Conservation (phyloP, 2,113 vertebrate genomes). For the Chaetodon auriga region DNA sequence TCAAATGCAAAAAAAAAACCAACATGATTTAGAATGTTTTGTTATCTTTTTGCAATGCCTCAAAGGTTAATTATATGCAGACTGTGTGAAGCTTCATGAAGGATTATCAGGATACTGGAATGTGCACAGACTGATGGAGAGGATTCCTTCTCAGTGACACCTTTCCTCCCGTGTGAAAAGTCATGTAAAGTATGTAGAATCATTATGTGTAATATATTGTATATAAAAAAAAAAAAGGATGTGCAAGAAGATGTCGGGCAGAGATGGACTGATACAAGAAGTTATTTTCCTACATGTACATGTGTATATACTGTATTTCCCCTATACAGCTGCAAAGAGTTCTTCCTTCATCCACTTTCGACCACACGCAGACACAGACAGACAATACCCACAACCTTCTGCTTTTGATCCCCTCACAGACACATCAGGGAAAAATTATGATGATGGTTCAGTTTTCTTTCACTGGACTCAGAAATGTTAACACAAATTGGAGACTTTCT, state of each 20-base stretch:
- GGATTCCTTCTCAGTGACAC: neutral
- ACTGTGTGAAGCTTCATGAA: slow-evolving; percentile 23
- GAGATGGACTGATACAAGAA: slow-evolving; percentile 41
- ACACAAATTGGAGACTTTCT: neutral
- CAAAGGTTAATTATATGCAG: slow-evolving; percentile 5
- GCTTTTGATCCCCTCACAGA: neutral
- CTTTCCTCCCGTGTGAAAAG: slow-evolving; percentile 1
- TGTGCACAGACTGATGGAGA: slow-evolving; percentile 1
- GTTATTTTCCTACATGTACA: slow-evolving; percentile 76
- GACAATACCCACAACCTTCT: neutral
- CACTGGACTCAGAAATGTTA: neutral
- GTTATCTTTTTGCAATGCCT: slow-evolving; percentile 8
- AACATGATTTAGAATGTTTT: neutral
- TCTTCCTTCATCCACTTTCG: neutral
- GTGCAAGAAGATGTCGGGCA: slow-evolving; percentile 23
- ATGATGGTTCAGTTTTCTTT: neutral
- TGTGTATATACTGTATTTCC: slow-evolving; percentile 55
- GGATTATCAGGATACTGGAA: neutral
- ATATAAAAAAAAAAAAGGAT: slow-evolving; percentile 64
- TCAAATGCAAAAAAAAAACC: slow-evolving; percentile 16
- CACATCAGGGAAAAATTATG: slow-evolving; percentile 1
- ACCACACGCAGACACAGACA: neutral
- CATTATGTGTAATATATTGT: slow-evolving; percentile 68
- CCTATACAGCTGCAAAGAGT: slow-evolving; percentile 7
- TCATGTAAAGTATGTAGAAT: slow-evolving; percentile 54